Evolutionary conservation across 2,113 vertebrate species (phyloP).

Genomic region (Monopterus albus): DNA sequence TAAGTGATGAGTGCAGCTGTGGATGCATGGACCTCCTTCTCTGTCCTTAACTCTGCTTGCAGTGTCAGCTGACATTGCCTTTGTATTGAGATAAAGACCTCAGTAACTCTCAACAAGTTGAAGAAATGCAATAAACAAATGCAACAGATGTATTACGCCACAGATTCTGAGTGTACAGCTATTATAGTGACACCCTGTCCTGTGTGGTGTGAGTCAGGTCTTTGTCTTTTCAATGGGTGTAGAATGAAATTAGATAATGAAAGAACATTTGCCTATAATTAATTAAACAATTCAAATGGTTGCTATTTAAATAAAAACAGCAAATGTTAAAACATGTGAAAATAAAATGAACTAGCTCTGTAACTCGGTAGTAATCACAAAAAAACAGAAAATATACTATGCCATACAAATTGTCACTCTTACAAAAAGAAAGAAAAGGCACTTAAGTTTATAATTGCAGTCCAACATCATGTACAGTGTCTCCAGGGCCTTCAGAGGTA

Average conservation of each 20-base stretch:
- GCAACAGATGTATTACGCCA: constrained; percentile 66
- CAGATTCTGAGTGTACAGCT: constrained; percentile 32
- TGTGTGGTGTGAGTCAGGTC: not conserved
- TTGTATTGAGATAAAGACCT: constrained; percentile 75
- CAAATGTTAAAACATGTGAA: not conserved
- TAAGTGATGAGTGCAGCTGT: constrained; percentile 82
- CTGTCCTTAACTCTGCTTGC: constrained; percentile 43
- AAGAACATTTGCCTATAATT: not conserved
- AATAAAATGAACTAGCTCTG: not conserved
- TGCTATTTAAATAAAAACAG: not conserved
- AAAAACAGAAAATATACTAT: too few species aligned
- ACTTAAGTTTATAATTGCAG: not conserved
- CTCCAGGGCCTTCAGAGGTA: not conserved
- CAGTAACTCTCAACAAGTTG: constrained; percentile 56
- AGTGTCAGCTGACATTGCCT: constrained; percentile 74
- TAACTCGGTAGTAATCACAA: not conserved
- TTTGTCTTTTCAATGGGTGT: not conserved
- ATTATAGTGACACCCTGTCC: constrained; percentile 10
- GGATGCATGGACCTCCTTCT: constrained; percentile 69
- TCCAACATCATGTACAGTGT: not conserved
- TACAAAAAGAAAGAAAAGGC: not conserved
- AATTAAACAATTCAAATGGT: not conserved
- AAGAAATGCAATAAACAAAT: constrained; percentile 63
- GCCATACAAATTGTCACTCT: too few species aligned
- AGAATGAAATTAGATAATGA: not conserved